Evolutionary conservation across 2,113 vertebrate genomes (phyloP).

Genomic region (Tetrax tetrax): DNA sequence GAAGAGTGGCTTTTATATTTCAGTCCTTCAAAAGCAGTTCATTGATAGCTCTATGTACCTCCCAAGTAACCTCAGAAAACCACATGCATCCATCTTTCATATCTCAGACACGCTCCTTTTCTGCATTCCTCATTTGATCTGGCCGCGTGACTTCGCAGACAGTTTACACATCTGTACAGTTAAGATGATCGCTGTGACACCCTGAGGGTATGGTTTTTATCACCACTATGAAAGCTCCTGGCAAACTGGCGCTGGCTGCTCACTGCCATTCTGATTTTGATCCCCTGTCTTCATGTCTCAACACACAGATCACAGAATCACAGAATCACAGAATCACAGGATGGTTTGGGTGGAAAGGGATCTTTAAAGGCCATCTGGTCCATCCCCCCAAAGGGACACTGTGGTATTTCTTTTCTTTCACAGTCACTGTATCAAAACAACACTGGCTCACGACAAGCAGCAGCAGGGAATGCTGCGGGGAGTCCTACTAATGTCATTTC

Average conservation of each 20-base stretch:
- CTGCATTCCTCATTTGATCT: not conserved
- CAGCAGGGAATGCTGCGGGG: not conserved
- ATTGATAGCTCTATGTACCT: not conserved
- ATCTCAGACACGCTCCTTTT: not conserved
- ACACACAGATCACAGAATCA: not conserved
- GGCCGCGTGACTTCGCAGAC: not conserved
- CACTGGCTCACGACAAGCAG: not conserved
- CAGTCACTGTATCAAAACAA: not conserved
- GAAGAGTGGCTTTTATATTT: not conserved
- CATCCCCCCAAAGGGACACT: not conserved
- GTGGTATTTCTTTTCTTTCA: not conserved
- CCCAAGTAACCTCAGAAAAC: not conserved
- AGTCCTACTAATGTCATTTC: not conserved
- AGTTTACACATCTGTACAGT: not conserved
- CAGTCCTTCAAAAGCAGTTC: not conserved
- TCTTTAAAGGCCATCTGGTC: too few species aligned
- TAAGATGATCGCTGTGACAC: not conserved
- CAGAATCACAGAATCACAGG: too few species aligned
- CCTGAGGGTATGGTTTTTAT: not conserved
- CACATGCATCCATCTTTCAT: accelerated
- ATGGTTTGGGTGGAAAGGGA: too few species aligned
- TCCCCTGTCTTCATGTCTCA: not conserved
- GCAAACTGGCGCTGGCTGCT: not conserved
- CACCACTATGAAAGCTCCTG: not conserved
- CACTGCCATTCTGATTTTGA: not conserved